Percentiles rank a stretch among this genome's conserved stretches.
phyloP scores from a whole-genome alignment of 2,113 vertebrate genomes.

The Nycticryphes semicollaris region DNA sequence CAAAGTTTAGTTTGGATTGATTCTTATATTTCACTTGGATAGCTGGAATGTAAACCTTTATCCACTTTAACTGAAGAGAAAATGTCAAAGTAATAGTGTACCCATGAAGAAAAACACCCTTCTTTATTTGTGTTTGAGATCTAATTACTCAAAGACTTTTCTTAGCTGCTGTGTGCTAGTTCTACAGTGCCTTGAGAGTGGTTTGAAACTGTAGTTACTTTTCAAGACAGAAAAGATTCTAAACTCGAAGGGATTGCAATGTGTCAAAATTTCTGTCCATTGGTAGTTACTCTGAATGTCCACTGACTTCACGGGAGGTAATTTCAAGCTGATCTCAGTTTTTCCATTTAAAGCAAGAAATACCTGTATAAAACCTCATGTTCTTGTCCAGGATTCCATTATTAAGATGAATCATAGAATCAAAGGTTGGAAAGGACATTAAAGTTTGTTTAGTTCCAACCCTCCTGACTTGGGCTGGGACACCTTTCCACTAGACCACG shows the following conservation, averaged over 20 bases:
- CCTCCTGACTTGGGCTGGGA: fast-evolving
- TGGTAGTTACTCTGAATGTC: neutral
- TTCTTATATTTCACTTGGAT: constrained; percentile 1
- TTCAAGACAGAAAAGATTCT: neutral
- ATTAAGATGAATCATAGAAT: neutral
- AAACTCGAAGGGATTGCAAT: neutral
- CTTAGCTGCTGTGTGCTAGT: neutral
- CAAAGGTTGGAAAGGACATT: neutral
- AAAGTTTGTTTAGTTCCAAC: neutral
- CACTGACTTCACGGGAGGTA: neutral
- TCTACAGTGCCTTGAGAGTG: neutral
- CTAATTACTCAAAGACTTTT: constrained; percentile 24
- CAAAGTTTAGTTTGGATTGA: constrained; percentile 1
- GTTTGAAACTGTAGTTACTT: neutral
- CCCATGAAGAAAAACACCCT: neutral
- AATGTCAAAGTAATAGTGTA: constrained; percentile 22
- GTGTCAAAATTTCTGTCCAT: neutral
- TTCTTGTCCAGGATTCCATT: neutral
- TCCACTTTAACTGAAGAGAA: neutral
- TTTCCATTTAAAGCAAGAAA: neutral
- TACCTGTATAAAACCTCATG: neutral
- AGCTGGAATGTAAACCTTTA: constrained; percentile 24
- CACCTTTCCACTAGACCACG: neutral
- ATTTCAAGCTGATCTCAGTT: neutral
- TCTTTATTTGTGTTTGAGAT: neutral